phyloP scores from a whole-genome alignment of 2,888 invertebrate species.

The Quadroppia sp. region DNA sequence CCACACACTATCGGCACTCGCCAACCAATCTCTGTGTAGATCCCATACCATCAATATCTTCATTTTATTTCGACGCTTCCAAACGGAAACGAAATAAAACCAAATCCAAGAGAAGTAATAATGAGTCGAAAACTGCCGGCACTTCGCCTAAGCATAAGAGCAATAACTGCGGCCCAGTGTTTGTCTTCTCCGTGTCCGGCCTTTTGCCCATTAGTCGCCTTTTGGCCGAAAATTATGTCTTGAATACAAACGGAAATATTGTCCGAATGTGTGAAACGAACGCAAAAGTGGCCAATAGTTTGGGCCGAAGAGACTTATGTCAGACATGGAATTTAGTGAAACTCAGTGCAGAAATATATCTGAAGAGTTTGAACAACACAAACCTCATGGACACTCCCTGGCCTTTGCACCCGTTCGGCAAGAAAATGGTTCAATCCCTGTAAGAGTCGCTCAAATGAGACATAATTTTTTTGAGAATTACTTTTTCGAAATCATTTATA shows the following conservation, averaged over 20 bases:
- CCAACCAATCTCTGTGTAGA: background rate
- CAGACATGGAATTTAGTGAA: constrained; percentile 69
- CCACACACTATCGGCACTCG: constrained; percentile 28
- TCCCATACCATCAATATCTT: constrained; percentile 33
- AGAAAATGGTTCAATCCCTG: constrained; percentile 77
- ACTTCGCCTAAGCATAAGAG: constrained; percentile 44
- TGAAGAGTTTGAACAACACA: constrained; percentile 42
- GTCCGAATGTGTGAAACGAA: constrained; percentile 74
- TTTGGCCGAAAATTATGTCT: constrained; percentile 77
- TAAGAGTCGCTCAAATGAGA: constrained; percentile 56
- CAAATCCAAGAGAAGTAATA: background rate
- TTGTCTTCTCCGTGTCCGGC: constrained; percentile 64
- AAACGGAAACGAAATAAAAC: constrained; percentile 30
- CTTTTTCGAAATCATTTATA: constrained; percentile 47
- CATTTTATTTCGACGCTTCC: constrained; percentile 37
- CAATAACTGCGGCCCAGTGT: constrained; percentile 57
- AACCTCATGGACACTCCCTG: constrained; percentile 63
- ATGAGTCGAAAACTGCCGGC: constrained; percentile 48
- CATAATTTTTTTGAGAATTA: background rate
- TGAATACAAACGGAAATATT: constrained; percentile 54
- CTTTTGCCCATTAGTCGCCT: constrained; percentile 74
- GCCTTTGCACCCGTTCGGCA: constrained; percentile 79
- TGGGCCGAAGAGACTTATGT: constrained; percentile 72
- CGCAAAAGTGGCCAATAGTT: constrained; percentile 67
- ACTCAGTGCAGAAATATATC: constrained; percentile 58